phyloP scores from a whole-genome alignment of 2,113 vertebrate species.

The Petaurus breviceps region DNA sequence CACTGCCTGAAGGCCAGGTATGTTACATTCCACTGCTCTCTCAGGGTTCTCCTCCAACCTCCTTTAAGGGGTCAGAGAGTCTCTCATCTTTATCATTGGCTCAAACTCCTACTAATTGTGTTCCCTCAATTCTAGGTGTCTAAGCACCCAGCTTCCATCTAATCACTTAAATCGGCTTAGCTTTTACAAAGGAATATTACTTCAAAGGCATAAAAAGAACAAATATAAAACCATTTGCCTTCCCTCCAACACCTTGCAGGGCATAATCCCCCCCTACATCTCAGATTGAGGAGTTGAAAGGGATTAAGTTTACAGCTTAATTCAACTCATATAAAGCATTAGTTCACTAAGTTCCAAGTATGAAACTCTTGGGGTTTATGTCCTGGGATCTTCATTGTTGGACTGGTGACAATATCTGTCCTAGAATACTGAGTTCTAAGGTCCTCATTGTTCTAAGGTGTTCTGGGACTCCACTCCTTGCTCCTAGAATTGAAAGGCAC shows the following conservation, averaged over 20 bases:
- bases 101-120: too few species aligned
- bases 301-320: not conserved
- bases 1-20: too few species aligned
- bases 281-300: not conserved
- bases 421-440: not conserved
- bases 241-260: not conserved
- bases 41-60: too few species aligned
- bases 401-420: not conserved
- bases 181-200: not conserved
- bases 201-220: not conserved
- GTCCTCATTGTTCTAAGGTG: not conserved
- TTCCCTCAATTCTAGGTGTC: too few species aligned
- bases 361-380: not conserved
- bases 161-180: not conserved
- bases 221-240: not conserved
- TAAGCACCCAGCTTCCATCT: not conserved
- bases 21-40: too few species aligned
- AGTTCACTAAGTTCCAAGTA: not conserved
- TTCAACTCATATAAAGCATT: not conserved
- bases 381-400: not conserved
- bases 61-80: too few species aligned
- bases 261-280: not conserved
- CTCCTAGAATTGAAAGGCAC: not conserved
- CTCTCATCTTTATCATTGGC: too few species aligned
- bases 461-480: not conserved